Conservation (phyloP, 2,113 vertebrate genomes). For the Amphiprion ocellaris region DNA sequence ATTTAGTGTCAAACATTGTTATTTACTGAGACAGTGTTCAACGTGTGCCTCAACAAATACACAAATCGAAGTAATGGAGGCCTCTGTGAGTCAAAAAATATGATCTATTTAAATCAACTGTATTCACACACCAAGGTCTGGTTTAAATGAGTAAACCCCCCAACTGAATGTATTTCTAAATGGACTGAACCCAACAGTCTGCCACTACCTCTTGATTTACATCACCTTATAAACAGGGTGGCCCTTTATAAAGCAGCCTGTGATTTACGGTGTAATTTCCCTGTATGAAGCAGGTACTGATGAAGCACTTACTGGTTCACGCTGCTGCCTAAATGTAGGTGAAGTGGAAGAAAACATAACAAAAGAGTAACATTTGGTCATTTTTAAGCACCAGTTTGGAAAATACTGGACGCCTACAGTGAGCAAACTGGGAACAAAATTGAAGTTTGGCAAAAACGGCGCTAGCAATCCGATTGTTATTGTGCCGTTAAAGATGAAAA, state of each 20-base stretch:
- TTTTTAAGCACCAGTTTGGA: neutral
- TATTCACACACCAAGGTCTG: constrained; percentile 25
- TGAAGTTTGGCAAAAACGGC: neutral
- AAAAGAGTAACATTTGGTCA: neutral
- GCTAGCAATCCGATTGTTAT: neutral
- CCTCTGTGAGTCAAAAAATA: constrained; percentile 27
- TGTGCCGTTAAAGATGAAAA: neutral
- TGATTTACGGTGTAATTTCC: constrained; percentile 21
- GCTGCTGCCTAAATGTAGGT: neutral
- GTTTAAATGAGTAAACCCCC: constrained; percentile 51
- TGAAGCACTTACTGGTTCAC: neutral
- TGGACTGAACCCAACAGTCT: constrained; percentile 37
- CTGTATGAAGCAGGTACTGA: neutral
- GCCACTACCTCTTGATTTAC: constrained; percentile 44
- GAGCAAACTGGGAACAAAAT: neutral
- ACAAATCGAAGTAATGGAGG: constrained; percentile 44
- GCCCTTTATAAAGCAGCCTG: constrained; percentile 14
- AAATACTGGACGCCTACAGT: neutral
- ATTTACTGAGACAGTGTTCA: neutral
- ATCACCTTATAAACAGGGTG: constrained; percentile 52
- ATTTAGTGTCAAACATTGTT: neutral
- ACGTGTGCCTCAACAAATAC: neutral
- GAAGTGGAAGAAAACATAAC: neutral
- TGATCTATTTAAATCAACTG: constrained; percentile 34
- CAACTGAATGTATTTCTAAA: constrained; percentile 24